Conservation (phyloP, 2,113 vertebrate species). For the Ceratotherium simum region DNA sequence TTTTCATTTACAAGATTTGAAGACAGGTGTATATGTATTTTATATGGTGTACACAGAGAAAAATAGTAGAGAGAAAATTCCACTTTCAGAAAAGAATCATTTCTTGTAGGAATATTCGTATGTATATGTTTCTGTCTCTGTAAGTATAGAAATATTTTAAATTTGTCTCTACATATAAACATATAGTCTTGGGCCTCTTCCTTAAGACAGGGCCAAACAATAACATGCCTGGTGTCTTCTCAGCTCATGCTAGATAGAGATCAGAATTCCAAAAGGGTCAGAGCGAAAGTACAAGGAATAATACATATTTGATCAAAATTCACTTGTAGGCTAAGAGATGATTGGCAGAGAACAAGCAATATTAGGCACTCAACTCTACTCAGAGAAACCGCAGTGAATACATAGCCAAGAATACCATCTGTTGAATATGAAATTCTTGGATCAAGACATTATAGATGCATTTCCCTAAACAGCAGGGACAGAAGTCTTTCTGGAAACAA, state of each 20-base stretch:
- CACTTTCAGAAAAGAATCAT: not conserved
- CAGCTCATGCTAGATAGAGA: conserved; percentile 67
- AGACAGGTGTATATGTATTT: not conserved
- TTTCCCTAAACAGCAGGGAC: conserved; percentile 86
- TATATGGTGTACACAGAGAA: not conserved
- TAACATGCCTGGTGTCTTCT: conserved; percentile 16
- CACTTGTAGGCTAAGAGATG: conserved; percentile 79
- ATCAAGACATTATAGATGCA: conserved; percentile 87
- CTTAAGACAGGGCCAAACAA: not conserved
- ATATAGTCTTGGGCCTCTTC: not conserved
- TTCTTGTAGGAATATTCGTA: not conserved
- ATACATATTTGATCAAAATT: conserved; percentile 76
- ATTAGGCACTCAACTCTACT: conserved; percentile 81
- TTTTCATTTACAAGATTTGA: not conserved
- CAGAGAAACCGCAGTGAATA: conserved; percentile 79
- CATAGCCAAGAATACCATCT: conserved; percentile 88
- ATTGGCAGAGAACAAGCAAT: conserved; percentile 84
- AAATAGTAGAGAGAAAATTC: not conserved
- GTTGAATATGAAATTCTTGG: conserved; percentile 88
- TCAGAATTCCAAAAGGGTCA: conserved; percentile 77
- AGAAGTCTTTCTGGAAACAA: conserved; percentile 86
- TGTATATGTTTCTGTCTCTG: not conserved
- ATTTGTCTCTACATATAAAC: not conserved
- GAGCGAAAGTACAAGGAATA: conserved; percentile 21
- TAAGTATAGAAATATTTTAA: not conserved